Percentiles rank a stretch among this genome's conserved stretches.
phyloP scores from a whole-genome alignment of 1,140 invertebrate species.

The Meloidogyne hapla region DNA sequence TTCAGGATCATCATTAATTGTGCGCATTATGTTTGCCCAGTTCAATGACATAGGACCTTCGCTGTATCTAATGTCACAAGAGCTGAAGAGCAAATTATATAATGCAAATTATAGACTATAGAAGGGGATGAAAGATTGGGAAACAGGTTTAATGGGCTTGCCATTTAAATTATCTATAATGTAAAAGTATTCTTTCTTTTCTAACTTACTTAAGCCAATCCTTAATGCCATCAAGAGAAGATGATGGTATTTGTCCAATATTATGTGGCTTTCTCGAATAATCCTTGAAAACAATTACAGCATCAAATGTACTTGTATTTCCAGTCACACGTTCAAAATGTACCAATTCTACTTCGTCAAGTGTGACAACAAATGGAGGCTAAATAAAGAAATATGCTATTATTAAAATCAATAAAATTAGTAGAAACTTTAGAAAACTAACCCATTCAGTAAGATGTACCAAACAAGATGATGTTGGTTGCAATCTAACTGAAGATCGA shows the following conservation, averaged over 20 bases:
- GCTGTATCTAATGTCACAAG: constrained; percentile 92
- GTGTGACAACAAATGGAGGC: constrained; percentile 94
- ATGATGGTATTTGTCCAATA: constrained; percentile 97
- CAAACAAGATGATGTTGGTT: constrained; percentile 92
- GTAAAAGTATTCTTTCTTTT: not conserved
- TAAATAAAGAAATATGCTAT: constrained; percentile 67
- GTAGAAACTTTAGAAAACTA: constrained; percentile 44
- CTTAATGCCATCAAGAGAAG: constrained; percentile 96
- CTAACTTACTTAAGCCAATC: constrained; percentile 88
- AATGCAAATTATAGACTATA: too few species aligned
- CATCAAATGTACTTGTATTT: constrained; percentile 98
- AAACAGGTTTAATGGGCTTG: too few species aligned
- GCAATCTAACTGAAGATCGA: constrained; percentile 88
- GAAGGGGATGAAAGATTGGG: too few species aligned
- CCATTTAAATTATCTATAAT: too few species aligned
- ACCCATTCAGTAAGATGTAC: constrained; percentile 97
- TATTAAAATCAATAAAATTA: not conserved
- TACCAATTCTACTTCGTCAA: constrained; percentile 95
- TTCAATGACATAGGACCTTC: constrained; percentile 97
- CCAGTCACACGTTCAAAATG: constrained; percentile 99
- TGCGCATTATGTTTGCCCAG: constrained; percentile 99
- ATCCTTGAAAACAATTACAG: constrained; percentile 99
- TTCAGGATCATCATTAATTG: constrained; percentile 95
- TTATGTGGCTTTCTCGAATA: constrained; percentile 88
- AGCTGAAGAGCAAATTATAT: constrained; percentile 68